Conservation (phyloP, 2,113 vertebrate genomes). For the Corapipo altera region DNA sequence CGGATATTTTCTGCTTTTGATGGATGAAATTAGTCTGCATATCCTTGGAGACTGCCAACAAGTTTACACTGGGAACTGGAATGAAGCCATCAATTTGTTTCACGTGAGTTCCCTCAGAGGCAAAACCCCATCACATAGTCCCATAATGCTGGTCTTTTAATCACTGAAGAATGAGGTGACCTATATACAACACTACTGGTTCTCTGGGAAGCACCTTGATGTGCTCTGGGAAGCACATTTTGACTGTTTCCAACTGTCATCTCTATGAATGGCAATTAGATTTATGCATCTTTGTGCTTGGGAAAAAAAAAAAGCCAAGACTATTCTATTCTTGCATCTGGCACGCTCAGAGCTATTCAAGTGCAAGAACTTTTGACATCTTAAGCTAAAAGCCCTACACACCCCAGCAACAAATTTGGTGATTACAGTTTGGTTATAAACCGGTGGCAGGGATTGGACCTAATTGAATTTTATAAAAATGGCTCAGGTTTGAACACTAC, state of each 20-base stretch:
- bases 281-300: background rate
- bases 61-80: conserved; percentile 42
- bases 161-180: background rate
- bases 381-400: background rate
- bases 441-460: background rate
- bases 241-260: background rate
- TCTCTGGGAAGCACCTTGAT: background rate
- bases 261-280: background rate
- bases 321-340: background rate
- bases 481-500: background rate
- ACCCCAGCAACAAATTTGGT: background rate
- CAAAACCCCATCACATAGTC: background rate
- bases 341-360: background rate
- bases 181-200: fast-evolving
- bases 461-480: background rate
- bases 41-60: conserved; percentile 32
- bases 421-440: background rate
- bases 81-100: background rate
- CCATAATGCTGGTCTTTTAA: background rate
- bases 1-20: conserved; percentile 27
- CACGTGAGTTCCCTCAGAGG: background rate
- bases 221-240: background rate
- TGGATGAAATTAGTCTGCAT: conserved; percentile 52
- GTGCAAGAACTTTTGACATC: background rate
- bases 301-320: background rate